Evolutionary conservation across 2,797 vertebrate species (phyloP).

Genomic region (Tapirus indicus): DNA sequence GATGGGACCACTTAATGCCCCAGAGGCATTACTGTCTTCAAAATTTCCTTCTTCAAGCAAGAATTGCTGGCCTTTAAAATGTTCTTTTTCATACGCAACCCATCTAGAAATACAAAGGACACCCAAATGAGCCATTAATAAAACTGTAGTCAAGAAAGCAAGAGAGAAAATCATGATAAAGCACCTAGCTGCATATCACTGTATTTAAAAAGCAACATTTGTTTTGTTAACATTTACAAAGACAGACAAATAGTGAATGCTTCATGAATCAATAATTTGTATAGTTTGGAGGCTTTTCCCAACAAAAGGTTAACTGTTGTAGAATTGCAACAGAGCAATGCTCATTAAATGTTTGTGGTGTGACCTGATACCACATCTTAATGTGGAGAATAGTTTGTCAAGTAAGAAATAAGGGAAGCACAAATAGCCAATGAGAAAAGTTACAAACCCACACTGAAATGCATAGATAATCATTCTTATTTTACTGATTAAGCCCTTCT

Average conservation of each 20-base stretch:
- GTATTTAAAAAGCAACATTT: slow-evolving; percentile 56
- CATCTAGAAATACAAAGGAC: slow-evolving; percentile 88
- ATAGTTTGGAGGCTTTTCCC: slow-evolving; percentile 49
- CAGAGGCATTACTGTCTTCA: slow-evolving; percentile 86
- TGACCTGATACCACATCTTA: neutral
- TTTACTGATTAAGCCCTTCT: neutral
- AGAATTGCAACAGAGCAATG: neutral
- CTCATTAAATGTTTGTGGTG: neutral
- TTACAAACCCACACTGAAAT: neutral
- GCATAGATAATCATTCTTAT: slow-evolving; percentile 4
- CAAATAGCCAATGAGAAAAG: neutral
- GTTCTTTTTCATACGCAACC: slow-evolving; percentile 92
- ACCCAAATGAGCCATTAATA: slow-evolving; percentile 49
- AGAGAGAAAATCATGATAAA: slow-evolving; percentile 47
- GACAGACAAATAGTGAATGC: neutral
- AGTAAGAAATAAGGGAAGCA: slow-evolving; percentile 4
- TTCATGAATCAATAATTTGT: slow-evolving; percentile 54
- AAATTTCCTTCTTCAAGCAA: slow-evolving; percentile 93
- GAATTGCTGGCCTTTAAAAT: slow-evolving; percentile 92
- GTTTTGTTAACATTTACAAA: slow-evolving; percentile 63
- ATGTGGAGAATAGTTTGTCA: neutral
- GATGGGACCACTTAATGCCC: slow-evolving; percentile 83
- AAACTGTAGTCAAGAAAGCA: slow-evolving; percentile 35
- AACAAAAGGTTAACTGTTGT: slow-evolving; percentile 41
- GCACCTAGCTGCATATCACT: neutral